Evolutionary conservation across 1,140 invertebrate genomes (phyloP).

Genomic region (Drosophila nigromelanica): DNA sequence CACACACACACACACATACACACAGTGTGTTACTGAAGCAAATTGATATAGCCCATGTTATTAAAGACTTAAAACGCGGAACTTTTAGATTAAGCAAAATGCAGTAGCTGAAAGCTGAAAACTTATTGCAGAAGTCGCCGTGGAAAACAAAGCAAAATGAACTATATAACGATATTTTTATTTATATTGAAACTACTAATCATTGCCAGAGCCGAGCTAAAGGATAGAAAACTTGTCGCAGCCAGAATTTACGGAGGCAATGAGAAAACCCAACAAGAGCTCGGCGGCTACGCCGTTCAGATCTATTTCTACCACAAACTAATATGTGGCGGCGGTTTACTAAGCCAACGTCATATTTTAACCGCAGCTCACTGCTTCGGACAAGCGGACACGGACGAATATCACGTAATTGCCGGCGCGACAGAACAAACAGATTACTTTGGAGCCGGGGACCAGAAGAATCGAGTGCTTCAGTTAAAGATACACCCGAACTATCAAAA

Average conservation of each 20-base stretch:
- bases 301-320: constrained; percentile 8
- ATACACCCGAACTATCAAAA: constrained; percentile 39
- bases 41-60: constrained; percentile 1
- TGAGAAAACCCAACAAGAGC: not conserved
- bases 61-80: constrained; percentile 2
- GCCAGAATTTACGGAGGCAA: constrained; percentile 25
- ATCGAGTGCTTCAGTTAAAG: constrained; percentile 5
- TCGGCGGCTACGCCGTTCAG: constrained; percentile 46
- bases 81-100: constrained; percentile 30
- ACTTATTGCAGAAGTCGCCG: not conserved
- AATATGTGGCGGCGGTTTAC: constrained; percentile 31
- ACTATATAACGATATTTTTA: not conserved
- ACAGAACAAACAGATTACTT: not conserved
- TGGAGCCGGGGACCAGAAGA: not conserved
- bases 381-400: not conserved
- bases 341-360: constrained; percentile 28
- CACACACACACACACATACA: not conserved
- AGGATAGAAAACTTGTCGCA: not conserved
- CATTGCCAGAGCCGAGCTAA: too few species aligned
- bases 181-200: not conserved
- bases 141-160: constrained; percentile 10
- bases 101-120: not conserved
- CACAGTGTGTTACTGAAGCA: not conserved
- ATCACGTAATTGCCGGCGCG: constrained; percentile 31
- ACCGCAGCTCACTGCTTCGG: constrained; percentile 49